Conservation (phyloP, 2,888 invertebrate species). For the Lomographa bimaculata region DNA sequence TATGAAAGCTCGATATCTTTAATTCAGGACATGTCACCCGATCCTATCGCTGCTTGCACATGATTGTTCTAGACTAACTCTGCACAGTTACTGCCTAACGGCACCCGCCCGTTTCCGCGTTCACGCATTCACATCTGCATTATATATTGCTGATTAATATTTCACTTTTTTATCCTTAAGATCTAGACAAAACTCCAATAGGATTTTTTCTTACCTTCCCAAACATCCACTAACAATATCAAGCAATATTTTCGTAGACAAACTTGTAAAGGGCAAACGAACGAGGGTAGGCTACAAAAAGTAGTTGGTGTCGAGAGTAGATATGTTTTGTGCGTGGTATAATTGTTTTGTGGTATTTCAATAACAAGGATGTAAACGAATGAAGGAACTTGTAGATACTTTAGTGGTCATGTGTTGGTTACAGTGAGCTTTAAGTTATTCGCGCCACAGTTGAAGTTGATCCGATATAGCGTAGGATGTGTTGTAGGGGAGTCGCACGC, state of each 20-base stretch:
- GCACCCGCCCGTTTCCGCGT: slow-evolving; percentile 72
- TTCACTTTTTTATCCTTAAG: slow-evolving; percentile 22
- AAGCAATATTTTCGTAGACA: neutral
- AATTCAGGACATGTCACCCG: slow-evolving; percentile 73
- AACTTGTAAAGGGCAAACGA: slow-evolving; percentile 1
- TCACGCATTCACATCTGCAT: slow-evolving; percentile 63
- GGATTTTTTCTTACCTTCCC: neutral
- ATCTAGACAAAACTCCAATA: slow-evolving; percentile 11
- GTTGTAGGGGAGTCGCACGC: slow-evolving; percentile 66
- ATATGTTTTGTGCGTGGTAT: slow-evolving; percentile 4
- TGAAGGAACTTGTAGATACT: slow-evolving; percentile 4
- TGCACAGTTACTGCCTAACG: slow-evolving; percentile 76
- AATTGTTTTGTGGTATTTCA: slow-evolving; percentile 10
- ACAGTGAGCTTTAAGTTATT: slow-evolving; percentile 36
- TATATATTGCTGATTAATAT: slow-evolving; percentile 44
- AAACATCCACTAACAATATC: slow-evolving; percentile 2
- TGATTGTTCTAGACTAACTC: slow-evolving; percentile 78
- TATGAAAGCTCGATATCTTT: slow-evolving; percentile 52
- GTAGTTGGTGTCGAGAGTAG: too few species aligned
- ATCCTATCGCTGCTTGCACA: slow-evolving; percentile 63
- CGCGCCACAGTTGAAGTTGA: slow-evolving; percentile 62
- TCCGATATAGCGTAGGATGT: slow-evolving; percentile 50
- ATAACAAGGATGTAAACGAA: slow-evolving; percentile 14
- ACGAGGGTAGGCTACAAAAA: slow-evolving; percentile 8
- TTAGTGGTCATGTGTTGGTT: neutral